Base-by-base conservation (phyloP, 2,888 invertebrate species). In the Drosophila nr. fundita region DNA sequence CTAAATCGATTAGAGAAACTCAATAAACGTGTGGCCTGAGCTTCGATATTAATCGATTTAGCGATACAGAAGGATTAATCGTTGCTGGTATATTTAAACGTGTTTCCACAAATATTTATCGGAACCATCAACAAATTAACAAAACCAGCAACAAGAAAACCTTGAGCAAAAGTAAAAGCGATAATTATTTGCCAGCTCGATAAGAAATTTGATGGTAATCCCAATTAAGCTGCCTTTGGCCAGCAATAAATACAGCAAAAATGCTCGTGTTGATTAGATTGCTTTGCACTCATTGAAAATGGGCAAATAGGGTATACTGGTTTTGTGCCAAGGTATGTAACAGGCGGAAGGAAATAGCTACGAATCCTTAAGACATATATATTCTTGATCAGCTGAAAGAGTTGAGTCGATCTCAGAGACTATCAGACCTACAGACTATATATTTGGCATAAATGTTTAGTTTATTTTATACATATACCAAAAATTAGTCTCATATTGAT, bases 211-310 rank as follows among this genome's bases (percentile, higher is more conserved):
- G 29, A 54, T 64, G 66, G 18, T 67, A 61, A 67, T 71, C 45
- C 48, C 58, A 54, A 71, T 52, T 58, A 57, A 62, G 50, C 42
- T 36, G 61, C 48, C 54, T 57, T 68, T 52, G 63, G 54, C 15
- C 64, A 52, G 59, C 53, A 21, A 58, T 68, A 72, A 70, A 79
- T n/a, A 58, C 38, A 24, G 60, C 71, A 27, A 60, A 76, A 66
- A 64, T 73, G 69, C 63, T 72, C 58, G 67, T 57, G 68, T 54
- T 78, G 84, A 84, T 87, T 82, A 84, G 87, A 78, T 84, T 87
- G 66, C 49, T 64, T 59, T 53, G 8, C 8, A 24, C 24, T 24
- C 24, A 24, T 45, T 27, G 45, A 45, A 45, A 24, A 45, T 45
- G 15, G 1, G 4, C 15, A 27, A 24, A 45, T 15, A 4, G 8